phyloP scores from a whole-genome alignment of 2,797 vertebrate species.

The Lophotriccus pileatus region DNA sequence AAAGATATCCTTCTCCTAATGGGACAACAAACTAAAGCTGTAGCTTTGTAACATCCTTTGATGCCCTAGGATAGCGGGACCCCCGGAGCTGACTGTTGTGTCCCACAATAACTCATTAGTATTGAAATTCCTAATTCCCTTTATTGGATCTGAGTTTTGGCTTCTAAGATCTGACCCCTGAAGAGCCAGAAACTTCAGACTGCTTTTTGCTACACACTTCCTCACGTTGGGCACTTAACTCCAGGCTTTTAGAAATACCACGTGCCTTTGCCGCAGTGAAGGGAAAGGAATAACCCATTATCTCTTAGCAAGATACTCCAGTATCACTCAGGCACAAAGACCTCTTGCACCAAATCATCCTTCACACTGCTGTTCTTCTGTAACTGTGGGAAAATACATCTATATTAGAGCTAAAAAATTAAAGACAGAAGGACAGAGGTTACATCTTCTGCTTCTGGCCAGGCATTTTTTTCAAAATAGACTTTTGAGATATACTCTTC shows the following conservation, averaged over 20 bases:
- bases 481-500: neutral
- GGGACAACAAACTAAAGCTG: slow-evolving; percentile 10
- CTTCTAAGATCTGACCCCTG: slow-evolving; percentile 17
- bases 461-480: neutral
- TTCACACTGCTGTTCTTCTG: neutral
- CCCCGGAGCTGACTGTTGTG: slow-evolving; percentile 3
- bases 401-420: slow-evolving; percentile 12
- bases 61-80: slow-evolving; percentile 34
- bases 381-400: neutral
- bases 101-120: slow-evolving; percentile 43
- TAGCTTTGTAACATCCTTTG: slow-evolving; percentile 36
- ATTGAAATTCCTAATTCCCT: slow-evolving; percentile 43
- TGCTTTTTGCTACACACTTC: neutral
- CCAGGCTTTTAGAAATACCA: neutral
- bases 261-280: neutral
- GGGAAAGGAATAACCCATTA: neutral
- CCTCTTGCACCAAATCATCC: neutral
- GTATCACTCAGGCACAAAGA: neutral
- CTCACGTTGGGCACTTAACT: neutral
- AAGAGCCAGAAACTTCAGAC: slow-evolving; percentile 3
- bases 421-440: neutral
- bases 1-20: slow-evolving; percentile 29
- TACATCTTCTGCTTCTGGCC: neutral
- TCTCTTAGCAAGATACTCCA: neutral
- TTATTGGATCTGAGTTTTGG: slow-evolving; percentile 45